Conservation (phyloP, 2,888 invertebrate genomes). For the Stegophylla sp. region DNA sequence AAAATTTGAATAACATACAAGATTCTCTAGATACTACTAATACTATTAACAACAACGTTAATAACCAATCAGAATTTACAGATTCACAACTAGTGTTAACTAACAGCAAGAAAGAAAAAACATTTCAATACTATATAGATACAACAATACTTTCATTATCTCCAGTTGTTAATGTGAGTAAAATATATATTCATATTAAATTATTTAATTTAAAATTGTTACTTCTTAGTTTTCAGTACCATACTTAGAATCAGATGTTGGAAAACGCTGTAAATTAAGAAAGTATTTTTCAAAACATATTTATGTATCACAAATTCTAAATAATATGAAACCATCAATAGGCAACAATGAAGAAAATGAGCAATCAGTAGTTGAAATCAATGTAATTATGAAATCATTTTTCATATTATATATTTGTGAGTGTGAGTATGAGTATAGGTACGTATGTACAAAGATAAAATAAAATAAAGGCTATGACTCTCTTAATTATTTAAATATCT, state of each 20-base stretch:
- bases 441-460: too few relatives aligned
- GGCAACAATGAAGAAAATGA: constrained; percentile 41
- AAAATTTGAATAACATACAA: background rate
- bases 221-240: constrained; percentile 77
- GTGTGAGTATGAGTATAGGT: too few relatives aligned
- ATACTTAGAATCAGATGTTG: constrained; percentile 84
- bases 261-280: constrained; percentile 77
- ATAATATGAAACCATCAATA: constrained; percentile 64
- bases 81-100: constrained; percentile 23
- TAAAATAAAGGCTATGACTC: too few relatives aligned
- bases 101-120: constrained; percentile 65
- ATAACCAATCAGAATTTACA: background rate
- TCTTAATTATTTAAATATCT: too few relatives aligned
- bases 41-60: background rate
- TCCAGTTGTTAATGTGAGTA: constrained; percentile 73
- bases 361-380: constrained; percentile 27
- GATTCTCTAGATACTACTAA: background rate
- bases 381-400: constrained; percentile 31
- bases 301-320: constrained; percentile 74
- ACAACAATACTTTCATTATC: constrained; percentile 82
- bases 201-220: background rate
- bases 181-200: background rate
- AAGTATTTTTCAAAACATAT: constrained; percentile 77
- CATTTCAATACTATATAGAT: constrained; percentile 77
- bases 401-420: too few relatives aligned